phyloP scores from a whole-genome alignment of 2,113 vertebrate genomes.

The Toxostoma redivivum region DNA sequence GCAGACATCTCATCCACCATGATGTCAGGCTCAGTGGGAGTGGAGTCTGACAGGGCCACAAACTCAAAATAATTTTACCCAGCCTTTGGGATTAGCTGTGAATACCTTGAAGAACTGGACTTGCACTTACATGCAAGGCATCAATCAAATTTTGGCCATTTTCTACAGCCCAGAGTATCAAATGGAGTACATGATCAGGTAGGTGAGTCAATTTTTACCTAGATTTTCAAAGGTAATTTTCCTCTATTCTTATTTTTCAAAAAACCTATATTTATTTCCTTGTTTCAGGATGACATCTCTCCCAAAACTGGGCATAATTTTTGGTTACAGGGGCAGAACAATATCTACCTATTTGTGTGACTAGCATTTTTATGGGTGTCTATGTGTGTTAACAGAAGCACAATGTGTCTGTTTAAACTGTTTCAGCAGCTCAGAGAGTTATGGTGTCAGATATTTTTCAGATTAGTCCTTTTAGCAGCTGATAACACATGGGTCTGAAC shows the following conservation, averaged over 20 bases:
- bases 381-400: background rate
- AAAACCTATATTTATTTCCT: background rate
- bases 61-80: background rate
- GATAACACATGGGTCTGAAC: conserved; percentile 38
- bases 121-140: background rate
- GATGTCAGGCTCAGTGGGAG: background rate
- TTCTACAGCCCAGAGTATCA: background rate
- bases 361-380: background rate
- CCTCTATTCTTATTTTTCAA: background rate
- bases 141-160: background rate
- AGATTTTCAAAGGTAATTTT: background rate
- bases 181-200: fast-evolving
- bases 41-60: background rate
- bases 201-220: background rate
- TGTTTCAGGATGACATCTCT: background rate
- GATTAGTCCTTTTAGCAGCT: conserved; percentile 35
- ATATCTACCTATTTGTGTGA: background rate
- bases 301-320: background rate
- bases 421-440: background rate
- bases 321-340: background rate
- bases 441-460: conserved; percentile 42
- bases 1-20: background rate
- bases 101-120: background rate
- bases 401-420: background rate
- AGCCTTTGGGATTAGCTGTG: background rate